Evolutionary conservation across 2,797 vertebrate species (phyloP).

Genomic region (Gobio occitaniae): DNA sequence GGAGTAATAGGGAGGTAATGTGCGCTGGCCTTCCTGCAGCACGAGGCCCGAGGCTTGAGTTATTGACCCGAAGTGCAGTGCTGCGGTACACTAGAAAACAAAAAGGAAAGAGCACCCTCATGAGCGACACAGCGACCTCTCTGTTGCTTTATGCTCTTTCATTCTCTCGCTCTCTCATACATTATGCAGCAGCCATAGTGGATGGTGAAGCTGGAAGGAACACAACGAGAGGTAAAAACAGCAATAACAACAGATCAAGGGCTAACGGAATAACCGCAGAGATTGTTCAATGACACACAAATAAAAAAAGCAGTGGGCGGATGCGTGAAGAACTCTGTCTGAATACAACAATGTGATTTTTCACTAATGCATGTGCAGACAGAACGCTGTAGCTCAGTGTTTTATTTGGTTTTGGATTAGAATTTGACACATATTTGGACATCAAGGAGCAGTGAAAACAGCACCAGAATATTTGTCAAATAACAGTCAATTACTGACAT

Average conservation of each 20-base stretch:
- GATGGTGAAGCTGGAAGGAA: conserved; percentile 35
- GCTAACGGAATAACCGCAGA: conserved; percentile 30
- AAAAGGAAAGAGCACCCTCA: conserved; percentile 40
- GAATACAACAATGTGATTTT: conserved; percentile 2
- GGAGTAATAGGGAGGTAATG: conserved; percentile 58
- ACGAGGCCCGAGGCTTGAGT: conserved; percentile 47
- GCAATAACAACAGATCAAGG: conserved; percentile 48
- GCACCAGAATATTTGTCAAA: background rate
- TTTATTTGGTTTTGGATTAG: background rate
- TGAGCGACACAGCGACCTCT: conserved; percentile 43
- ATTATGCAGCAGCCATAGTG: conserved; percentile 55
- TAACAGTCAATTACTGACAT: background rate
- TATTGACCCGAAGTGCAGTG: conserved; percentile 51
- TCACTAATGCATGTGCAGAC: background rate
- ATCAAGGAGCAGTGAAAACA: background rate
- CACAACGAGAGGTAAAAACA: conserved; percentile 44
- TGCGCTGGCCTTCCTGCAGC: conserved; percentile 37
- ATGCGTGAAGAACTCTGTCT: conserved; percentile 1
- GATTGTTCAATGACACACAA: conserved; percentile 20
- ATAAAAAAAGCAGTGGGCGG: conserved; percentile 9
- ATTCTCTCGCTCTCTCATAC: conserved; percentile 43
- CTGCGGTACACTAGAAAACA: conserved; percentile 38
- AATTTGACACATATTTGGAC: background rate
- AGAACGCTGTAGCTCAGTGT: background rate
- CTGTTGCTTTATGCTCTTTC: conserved; percentile 40